A percentile compares a stretch with the other conserved stretches of the same genome.
These are phyloP conservation scores for Julus scandinavius DNA, from an alignment of 2,888 invertebrate species.

Conservation along the genomic window DNA sequence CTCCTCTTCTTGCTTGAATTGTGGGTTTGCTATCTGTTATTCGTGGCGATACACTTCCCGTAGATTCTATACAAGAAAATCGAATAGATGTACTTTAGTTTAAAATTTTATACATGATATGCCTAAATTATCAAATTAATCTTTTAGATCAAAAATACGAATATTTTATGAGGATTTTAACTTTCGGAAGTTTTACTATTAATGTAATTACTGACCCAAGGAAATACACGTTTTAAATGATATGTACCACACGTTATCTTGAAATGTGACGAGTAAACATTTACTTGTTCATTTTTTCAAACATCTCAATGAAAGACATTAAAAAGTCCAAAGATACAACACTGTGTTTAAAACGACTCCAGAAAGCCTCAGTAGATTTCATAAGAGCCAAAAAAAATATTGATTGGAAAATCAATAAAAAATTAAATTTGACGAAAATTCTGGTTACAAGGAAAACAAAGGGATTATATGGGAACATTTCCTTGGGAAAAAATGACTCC, in stretches of 20 bases:
- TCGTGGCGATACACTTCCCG: constrained; percentile 71
- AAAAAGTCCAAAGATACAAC: too few species aligned
- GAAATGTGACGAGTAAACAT: too few species aligned
- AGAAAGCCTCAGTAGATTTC: neutral
- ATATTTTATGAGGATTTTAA: too few species aligned
- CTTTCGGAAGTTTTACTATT: too few species aligned
- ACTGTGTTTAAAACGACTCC: too few species aligned
- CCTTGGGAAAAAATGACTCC: neutral
- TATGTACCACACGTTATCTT: too few species aligned
- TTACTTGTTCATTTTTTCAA: too few species aligned
- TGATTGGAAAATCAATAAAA: neutral
- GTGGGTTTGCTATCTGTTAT: constrained; percentile 65
- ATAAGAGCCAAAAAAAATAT: neutral
- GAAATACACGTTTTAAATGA: too few species aligned
- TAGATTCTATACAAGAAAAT: constrained; percentile 60
- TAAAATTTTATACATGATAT: neutral
- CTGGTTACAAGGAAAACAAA: neutral
- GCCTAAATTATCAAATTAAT: too few species aligned
- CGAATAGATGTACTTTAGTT: neutral
- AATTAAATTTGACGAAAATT: neutral
- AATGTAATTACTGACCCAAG: too few species aligned
- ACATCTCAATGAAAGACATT: too few species aligned
- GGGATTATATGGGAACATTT: neutral
- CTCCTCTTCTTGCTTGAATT: constrained; percentile 55
- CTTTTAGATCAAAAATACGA: too few species aligned